A percentile compares a stretch with the other conserved stretches of the same genome.
phyloP scores from a whole-genome alignment of 2,888 invertebrate species.

The Andrena marginata region DNA sequence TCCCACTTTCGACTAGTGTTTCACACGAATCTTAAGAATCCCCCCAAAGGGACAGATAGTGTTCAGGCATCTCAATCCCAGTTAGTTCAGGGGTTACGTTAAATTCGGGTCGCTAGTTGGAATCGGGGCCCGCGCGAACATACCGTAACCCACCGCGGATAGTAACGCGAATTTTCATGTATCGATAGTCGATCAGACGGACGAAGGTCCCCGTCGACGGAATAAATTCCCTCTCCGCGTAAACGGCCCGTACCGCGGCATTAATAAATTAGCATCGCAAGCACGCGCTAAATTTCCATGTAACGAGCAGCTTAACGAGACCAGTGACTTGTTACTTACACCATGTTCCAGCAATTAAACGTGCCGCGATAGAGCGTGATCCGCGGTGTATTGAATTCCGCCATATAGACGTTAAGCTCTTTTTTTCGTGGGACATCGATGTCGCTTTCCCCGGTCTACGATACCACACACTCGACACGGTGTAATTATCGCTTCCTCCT shows the following conservation, averaged over 20 bases:
- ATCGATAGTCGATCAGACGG: conserved; percentile 10
- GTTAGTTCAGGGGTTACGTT: no score
- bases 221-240: conserved; percentile 41
- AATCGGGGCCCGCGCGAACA: no score
- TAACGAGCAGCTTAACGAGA: conserved; percentile 43
- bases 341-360: conserved; percentile 40
- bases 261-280: conserved; percentile 53
- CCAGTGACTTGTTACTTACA: conserved; percentile 30
- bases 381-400: conserved; percentile 2
- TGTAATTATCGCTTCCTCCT: conserved; percentile 26
- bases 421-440: neutral
- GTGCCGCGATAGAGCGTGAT: conserved; percentile 8
- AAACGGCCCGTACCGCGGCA: conserved; percentile 12
- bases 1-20: no score
- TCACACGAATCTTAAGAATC: no score
- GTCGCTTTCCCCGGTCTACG: neutral
- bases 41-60: no score
- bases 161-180: conserved; percentile 21
- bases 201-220: conserved; percentile 12
- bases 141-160: neutral
- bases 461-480: neutral
- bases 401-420: neutral
- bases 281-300: conserved; percentile 49
- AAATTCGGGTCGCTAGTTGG: no score
- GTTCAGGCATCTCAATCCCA: no score